Percentiles rank a stretch among this genome's conserved stretches.
Evolutionary conservation across 2,113 vertebrate species (phyloP).

Genomic region (Nyctibius bracteatus): DNA sequence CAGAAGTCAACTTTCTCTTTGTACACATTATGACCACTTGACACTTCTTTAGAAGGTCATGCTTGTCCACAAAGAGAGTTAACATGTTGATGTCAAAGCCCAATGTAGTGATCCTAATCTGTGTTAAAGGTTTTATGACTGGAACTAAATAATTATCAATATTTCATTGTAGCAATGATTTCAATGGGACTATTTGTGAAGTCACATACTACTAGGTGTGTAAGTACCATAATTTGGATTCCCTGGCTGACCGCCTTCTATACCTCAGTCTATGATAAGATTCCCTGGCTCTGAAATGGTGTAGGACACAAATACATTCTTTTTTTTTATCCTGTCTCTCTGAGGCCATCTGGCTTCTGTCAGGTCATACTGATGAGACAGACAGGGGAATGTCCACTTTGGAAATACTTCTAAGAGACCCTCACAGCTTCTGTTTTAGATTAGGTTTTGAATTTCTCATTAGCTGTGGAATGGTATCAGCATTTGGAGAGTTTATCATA

Average conservation of each 20-base stretch:
- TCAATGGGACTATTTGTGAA: neutral
- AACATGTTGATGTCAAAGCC: neutral
- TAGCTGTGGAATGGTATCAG: neutral
- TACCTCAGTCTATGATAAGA: neutral
- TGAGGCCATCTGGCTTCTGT: neutral
- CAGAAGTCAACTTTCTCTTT: neutral
- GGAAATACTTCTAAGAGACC: conserved; percentile 29
- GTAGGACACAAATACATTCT: neutral
- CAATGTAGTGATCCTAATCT: neutral
- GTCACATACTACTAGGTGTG: neutral
- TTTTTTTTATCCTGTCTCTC: neutral
- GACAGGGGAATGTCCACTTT: neutral
- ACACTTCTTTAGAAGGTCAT: neutral
- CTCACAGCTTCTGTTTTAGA: conserved; percentile 28
- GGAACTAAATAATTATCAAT: neutral
- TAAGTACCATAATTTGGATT: neutral
- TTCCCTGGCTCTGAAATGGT: neutral
- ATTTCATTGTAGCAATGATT: neutral
- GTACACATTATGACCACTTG: neutral
- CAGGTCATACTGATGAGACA: neutral
- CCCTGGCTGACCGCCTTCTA: neutral
- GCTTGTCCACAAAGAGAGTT: neutral
- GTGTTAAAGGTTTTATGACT: neutral
- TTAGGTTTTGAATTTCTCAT: conserved; percentile 27
- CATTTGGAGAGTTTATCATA: neutral